These are phyloP conservation scores for Caenorhabditis inopinata DNA, from an alignment of 1,140 invertebrate genomes.

Conservation along the genomic window DNA sequence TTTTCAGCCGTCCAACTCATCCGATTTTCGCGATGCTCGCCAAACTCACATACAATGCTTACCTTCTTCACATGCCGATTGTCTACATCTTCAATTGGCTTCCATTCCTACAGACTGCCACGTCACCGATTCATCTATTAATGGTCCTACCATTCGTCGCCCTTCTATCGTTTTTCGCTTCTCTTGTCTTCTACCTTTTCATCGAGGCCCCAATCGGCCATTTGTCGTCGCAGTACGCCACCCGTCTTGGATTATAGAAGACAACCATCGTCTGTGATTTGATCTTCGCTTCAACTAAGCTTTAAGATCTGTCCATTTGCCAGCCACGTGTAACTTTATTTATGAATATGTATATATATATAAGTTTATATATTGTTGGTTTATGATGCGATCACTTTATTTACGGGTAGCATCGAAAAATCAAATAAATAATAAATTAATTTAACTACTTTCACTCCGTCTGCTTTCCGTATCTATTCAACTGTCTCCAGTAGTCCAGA, in stretches of 20 bases:
- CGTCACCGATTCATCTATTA: constrained; percentile 49
- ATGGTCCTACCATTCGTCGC: constrained; percentile 58
- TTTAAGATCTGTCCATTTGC: too few relatives aligned
- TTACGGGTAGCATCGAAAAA: too few relatives aligned
- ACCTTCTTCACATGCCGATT: constrained; percentile 63
- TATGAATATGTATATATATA: too few relatives aligned
- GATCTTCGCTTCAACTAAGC: too few relatives aligned
- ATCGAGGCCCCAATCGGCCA: constrained; percentile 55
- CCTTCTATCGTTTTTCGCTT: constrained; percentile 50
- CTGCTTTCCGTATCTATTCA: constrained; percentile 8
- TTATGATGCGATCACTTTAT: too few relatives aligned
- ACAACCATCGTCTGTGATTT: too few relatives aligned
- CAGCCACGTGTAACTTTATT: too few relatives aligned
- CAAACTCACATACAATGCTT: constrained; percentile 60
- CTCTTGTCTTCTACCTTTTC: constrained; percentile 60
- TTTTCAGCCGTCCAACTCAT: constrained; percentile 45
- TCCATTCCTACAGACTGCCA: constrained; percentile 54
- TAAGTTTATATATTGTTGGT: too few relatives aligned
- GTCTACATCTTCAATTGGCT: constrained; percentile 61
- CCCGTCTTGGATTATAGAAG: background rate
- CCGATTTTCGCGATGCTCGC: constrained; percentile 56
- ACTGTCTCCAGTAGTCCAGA: background rate
- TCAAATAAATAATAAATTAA: too few relatives aligned
- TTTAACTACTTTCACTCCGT: too few relatives aligned
- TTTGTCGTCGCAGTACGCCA: constrained; percentile 19